These are phyloP conservation scores for Plagodis dolabraria DNA, from an alignment of 2,888 invertebrate species.

Conservation along the genomic window DNA sequence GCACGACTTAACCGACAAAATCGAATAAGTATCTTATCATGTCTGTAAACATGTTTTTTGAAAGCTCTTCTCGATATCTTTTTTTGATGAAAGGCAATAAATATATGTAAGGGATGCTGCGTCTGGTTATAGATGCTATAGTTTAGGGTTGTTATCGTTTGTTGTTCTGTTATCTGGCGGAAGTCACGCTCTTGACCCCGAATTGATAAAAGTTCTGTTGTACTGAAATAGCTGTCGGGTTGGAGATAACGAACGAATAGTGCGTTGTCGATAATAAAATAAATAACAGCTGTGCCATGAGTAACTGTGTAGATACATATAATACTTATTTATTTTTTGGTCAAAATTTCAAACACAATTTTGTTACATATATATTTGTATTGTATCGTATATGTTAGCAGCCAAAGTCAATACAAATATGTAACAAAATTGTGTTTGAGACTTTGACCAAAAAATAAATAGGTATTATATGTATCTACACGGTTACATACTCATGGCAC, in stretches of 20 bases:
- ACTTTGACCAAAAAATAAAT: too few species aligned
- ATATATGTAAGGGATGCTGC: constrained; percentile 67
- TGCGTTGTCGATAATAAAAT: neutral
- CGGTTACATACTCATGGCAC: too few species aligned
- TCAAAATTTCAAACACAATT: too few species aligned
- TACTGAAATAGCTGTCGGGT: constrained; percentile 58
- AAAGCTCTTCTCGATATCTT: constrained; percentile 44
- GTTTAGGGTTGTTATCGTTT: constrained; percentile 43
- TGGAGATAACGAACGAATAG: constrained; percentile 44
- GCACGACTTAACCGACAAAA: constrained; percentile 44
- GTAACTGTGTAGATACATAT: too few species aligned
- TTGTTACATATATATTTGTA: too few species aligned
- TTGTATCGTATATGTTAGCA: too few species aligned
- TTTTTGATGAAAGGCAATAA: constrained; percentile 61
- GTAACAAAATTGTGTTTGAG: too few species aligned
- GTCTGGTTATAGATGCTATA: constrained; percentile 48
- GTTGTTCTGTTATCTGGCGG: constrained; percentile 64
- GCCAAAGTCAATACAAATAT: too few species aligned
- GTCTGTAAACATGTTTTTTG: constrained; percentile 50
- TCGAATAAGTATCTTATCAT: constrained; percentile 60
- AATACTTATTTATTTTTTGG: too few species aligned
- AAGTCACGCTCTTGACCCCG: constrained; percentile 81
- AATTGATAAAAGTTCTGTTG: constrained; percentile 59
- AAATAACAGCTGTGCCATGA: too few species aligned
- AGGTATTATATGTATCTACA: too few species aligned